Base-by-base conservation (phyloP, 1,140 invertebrate species). In the Pteromalus puparum region DNA sequence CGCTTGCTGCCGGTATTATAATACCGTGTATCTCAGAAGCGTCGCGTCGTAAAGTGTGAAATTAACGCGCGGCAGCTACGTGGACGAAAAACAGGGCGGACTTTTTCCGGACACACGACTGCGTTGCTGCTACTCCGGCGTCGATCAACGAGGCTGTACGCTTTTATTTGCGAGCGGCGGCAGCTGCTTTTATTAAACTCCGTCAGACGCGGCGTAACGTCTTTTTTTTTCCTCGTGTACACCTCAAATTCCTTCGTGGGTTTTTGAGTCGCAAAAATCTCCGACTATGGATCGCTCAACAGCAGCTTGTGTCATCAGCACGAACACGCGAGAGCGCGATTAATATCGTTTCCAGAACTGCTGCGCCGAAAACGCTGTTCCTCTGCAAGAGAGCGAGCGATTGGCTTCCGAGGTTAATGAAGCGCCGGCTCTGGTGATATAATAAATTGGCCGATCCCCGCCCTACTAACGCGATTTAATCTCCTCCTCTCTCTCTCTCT, bases 381-480 rank as follows among this genome's bases (percentile, higher is more conserved):
- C 21, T 34, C 24, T 15, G 30, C 38, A 34, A 21, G 24, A 78
- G 38, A 83, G 85, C n/a, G n/a, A 82, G 77, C 85, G 85, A 87
- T 88, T 87, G 86, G 85, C 84, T 87, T 68, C 79, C 75, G 84
- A 85, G 86, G 83, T 84, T 88, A 88, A 89, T 87, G 84, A 89
- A 89, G 82, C 18, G 53, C 53, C 21, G 53, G 18, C 84, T 61
- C 82, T 42, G 84, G 81, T 81, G 87, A 87, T 86, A 87, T 89
- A 87, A 89, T 89, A 87, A 89, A 88, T 89, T 88, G 82, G 82
- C 86, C 85, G 78, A 87, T 85, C 82, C 85, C 85, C 77, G 61
- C 72, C 83, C 70, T 81, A 24, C 85, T 85, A 87, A 87, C 86
- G 81, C 82, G 82, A 86, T 86, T 85, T 87, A 86, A 89, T 87